Base-by-base conservation (phyloP, 2,888 invertebrate genomes). In the Lissonota sp. region DNA sequence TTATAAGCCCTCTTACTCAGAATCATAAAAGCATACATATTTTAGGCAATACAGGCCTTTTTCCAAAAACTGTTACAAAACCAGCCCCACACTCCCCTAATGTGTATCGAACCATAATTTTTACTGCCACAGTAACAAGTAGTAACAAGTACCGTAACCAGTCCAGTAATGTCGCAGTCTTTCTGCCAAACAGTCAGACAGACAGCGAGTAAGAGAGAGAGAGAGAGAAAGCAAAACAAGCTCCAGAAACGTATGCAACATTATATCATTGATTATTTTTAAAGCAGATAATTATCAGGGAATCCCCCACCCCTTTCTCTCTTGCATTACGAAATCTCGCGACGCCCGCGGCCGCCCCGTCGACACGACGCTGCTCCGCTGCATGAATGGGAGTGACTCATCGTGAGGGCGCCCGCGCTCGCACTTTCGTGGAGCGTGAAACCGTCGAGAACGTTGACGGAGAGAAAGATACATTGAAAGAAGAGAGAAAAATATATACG, bases 291-390 rank as follows among this genome's bases (percentile, higher is more conserved):
- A 83, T 85, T 82, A 84, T 60, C 85, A 80, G 82, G 83, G 84
- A 60, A 81, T 82, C 70, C 72, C 82, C 62, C 80, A 81, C 78
- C 71, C 51, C 67, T 63, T 14, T 60, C 73, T 46, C 63, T 46
- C 66, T 62, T 73, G 81, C 75, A 73, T 89, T 90, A 86, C 88
- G 84, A 87, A 90, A 90, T 84, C 84, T 84, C 83, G 82, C 83
- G 84, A 86, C 86, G 87, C 87, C 86, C 83, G 87, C 85, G 85
- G 85, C 81, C 57, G 40, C 26, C 55, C 26, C 55, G 64, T n/a
- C 51, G 58, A 57, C 64, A 44, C 16, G 46, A 26, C 58, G 37
- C 64, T 40, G 44, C 6, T 44, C 72, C 76, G 49, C 46, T 26
- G 49, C 78, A 83, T 84, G 80, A 83, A 83, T 83, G 82, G 75